Evolutionary conservation across 92 coral and sea anemone species (phyloP).

Genomic region (Parazoanthus atlanticus): DNA sequence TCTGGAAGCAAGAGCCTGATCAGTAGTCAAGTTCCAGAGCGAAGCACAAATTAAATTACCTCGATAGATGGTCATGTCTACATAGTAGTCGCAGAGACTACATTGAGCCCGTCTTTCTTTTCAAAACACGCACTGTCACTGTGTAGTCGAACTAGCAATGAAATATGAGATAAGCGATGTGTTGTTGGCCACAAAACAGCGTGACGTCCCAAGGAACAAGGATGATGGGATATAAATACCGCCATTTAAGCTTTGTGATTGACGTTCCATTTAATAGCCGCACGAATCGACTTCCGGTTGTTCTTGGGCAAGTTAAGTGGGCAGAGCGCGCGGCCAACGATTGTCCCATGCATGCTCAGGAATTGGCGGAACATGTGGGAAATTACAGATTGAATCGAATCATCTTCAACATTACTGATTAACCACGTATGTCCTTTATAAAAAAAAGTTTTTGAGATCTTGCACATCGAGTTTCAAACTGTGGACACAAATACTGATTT

Average conservation of each 20-base stretch:
- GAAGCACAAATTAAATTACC: neutral
- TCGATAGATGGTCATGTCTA: constrained; percentile 13
- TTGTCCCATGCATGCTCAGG: neutral
- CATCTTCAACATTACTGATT: too few relatives aligned
- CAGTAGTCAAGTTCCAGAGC: neutral
- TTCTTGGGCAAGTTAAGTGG: neutral
- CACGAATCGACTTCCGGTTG: constrained; percentile 16
- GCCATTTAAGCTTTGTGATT: constrained; percentile 6
- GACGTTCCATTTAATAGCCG: constrained; percentile 25
- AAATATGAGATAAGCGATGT: constrained; percentile 28
- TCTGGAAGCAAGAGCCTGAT: constrained; percentile 1
- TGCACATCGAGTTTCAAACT: neutral
- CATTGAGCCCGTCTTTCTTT: neutral
- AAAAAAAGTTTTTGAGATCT: neutral
- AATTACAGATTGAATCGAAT: neutral
- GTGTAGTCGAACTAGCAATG: constrained; percentile 11
- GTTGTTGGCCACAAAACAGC: constrained; percentile 19
- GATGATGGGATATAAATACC: constrained; percentile 27
- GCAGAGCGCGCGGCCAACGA: neutral
- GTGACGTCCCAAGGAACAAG: constrained; percentile 28
- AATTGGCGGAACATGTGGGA: neutral
- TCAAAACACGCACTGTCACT: constrained; percentile 17
- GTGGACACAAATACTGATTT: too few relatives aligned
- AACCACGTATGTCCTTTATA: too few relatives aligned
- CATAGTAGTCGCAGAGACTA: neutral